phyloP scores from a whole-genome alignment of 2,113 vertebrate species.

The Ivindomyrus marchei region DNA sequence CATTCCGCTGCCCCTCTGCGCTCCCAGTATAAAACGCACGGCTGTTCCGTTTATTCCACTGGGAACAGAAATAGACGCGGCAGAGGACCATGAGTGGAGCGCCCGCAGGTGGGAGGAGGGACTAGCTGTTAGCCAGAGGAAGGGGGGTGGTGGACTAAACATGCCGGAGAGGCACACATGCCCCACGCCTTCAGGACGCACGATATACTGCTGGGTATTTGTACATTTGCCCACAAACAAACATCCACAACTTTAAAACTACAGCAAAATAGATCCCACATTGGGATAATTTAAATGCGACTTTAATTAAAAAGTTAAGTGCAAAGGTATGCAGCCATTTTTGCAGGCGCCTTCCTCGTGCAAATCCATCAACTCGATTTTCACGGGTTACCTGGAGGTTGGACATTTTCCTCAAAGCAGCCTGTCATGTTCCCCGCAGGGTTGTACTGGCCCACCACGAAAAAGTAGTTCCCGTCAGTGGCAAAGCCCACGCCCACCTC shows the following conservation, averaged over 20 bases:
- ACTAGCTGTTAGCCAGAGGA: neutral
- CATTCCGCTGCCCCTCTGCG: neutral
- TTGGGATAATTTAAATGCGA: neutral
- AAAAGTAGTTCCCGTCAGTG: conserved; percentile 25
- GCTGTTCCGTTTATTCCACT: conserved; percentile 35
- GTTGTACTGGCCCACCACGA: conserved; percentile 56
- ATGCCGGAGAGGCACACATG: neutral
- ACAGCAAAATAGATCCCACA: neutral
- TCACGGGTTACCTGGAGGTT: conserved; percentile 31
- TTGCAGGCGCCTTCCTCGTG: neutral
- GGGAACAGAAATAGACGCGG: conserved; percentile 21
- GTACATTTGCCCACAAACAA: neutral
- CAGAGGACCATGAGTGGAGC: conserved; percentile 10
- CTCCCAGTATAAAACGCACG: conserved; percentile 31
- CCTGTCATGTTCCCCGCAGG: conserved; percentile 49
- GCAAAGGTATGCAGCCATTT: neutral
- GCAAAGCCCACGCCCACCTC: conserved; percentile 51
- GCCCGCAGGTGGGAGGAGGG: neutral
- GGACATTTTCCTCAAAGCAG: conserved; percentile 46
- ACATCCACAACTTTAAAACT: neutral
- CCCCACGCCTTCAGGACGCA: neutral
- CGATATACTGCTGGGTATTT: neutral
- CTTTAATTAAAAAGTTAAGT: neutral
- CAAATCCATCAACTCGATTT: neutral
- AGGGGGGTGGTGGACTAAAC: neutral